Evolutionary conservation across 2,888 invertebrate genomes (phyloP).

Genomic region (Acleris laterana): DNA sequence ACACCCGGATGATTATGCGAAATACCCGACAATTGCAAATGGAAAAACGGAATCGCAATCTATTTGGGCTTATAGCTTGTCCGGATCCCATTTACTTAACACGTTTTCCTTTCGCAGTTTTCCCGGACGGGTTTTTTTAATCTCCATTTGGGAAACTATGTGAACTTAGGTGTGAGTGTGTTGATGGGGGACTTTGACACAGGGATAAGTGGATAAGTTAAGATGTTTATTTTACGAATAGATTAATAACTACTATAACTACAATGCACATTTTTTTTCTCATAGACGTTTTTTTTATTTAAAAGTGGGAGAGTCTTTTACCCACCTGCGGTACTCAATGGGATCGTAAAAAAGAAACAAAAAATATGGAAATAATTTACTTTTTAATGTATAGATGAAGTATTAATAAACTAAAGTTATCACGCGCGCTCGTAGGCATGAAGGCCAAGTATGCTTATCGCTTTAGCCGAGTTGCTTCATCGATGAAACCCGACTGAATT

Average conservation of each 20-base stretch:
- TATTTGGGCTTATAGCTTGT: slow-evolving; percentile 60
- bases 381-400: too few relatives aligned
- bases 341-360: too few relatives aligned
- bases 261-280: too few relatives aligned
- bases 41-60: slow-evolving; percentile 63
- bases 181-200: background rate
- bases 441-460: too few relatives aligned
- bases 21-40: slow-evolving; percentile 65
- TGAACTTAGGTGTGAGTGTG: slow-evolving; percentile 23
- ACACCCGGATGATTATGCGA: slow-evolving; percentile 56
- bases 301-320: too few relatives aligned
- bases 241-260: background rate
- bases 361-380: too few relatives aligned
- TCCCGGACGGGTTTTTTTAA: slow-evolving; percentile 41
- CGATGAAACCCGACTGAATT: too few relatives aligned
- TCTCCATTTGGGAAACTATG: slow-evolving; percentile 38
- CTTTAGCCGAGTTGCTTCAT: too few relatives aligned
- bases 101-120: slow-evolving; percentile 34
- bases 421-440: too few relatives aligned
- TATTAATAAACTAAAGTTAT: too few relatives aligned
- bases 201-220: slow-evolving; percentile 5
- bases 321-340: too few relatives aligned
- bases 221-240: background rate
- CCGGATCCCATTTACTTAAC: slow-evolving; percentile 44
- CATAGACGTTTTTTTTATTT: too few relatives aligned